Base-by-base conservation (phyloP, 2,113 vertebrate genomes). In the Sakesphorus luctuosus region DNA sequence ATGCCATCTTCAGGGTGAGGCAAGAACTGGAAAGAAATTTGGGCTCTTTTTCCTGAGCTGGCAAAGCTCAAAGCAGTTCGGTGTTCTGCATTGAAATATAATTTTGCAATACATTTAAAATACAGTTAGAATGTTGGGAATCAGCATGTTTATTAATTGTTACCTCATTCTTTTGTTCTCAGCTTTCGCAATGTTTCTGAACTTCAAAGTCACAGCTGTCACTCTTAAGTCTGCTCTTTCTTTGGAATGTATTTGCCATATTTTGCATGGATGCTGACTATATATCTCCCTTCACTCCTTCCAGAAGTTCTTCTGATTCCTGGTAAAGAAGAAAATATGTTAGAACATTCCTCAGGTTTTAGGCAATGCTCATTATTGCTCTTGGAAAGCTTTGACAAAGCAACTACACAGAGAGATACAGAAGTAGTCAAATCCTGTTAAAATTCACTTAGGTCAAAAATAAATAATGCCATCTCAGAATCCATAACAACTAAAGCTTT, bases 301-400 rank as follows among this genome's bases (percentile, higher is more conserved):
- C 92, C 63, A 77, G 75, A 38, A 63, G 61, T 29, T 59, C 31
- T 96, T 50, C 66, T 31, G 31, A 86, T 81, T 94, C 90, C 91
- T 87, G 63, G 62, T 82, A 92, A 82, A 90, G 50, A 87, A 76
- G 69, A 65, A 89, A 71, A 73, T 56, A n/a, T 82, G 90, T 87
- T 40, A 92, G 76, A 94, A 85, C 93, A 91, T 94, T 96, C 80
- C 77, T 95, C 19, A 55, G 50, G 47, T 85, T 96, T 93, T 72
- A 91, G 84, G 76, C 81, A 85, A 46, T 85, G 89, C 62, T 56
- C 29, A 19, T 67, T 96, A 76, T 86, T 92, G 58, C 55, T 95
- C 81, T 87, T 97, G 94, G 86, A 92, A 93, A 17, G 19, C 28
- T 77, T 63, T 52, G n/a, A 36, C 53, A 94, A 84, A 82, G 49